A percentile compares a stretch with the other conserved stretches of the same genome.
Evolutionary conservation across 1,140 invertebrate species (phyloP).

Genomic region (Eumeta japonica): DNA sequence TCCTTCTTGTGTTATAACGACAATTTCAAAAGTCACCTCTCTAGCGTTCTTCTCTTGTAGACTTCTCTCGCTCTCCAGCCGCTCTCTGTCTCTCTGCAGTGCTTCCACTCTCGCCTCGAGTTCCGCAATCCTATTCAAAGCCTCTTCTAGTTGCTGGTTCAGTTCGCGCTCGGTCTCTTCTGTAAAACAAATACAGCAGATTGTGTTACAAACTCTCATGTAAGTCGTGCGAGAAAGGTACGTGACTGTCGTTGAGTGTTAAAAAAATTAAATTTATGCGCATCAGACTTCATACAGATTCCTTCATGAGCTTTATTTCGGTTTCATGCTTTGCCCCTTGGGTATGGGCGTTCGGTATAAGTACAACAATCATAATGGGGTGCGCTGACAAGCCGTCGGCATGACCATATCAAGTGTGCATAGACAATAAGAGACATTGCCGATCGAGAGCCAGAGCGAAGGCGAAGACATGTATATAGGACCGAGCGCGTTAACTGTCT

Average conservation of each 20-base stretch:
- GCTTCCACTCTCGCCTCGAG: conserved; percentile 35
- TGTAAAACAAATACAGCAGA: conserved; percentile 11
- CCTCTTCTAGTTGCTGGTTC: conserved; percentile 35
- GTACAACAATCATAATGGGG: too few relatives aligned
- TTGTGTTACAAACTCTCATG: neutral
- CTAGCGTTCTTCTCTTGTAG: conserved; percentile 39
- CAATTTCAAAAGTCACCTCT: conserved; percentile 24
- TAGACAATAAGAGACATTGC: too few relatives aligned
- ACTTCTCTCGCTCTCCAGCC: conserved; percentile 36
- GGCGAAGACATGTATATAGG: too few relatives aligned
- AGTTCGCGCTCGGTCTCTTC: conserved; percentile 37
- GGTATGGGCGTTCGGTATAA: too few relatives aligned
- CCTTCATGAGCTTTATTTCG: too few relatives aligned
- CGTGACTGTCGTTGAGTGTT: neutral
- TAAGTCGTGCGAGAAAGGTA: neutral
- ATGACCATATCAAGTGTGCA: too few relatives aligned
- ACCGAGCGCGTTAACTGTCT: too few relatives aligned
- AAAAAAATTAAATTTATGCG: neutral
- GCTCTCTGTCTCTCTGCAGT: conserved; percentile 33
- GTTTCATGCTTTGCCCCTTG: too few relatives aligned
- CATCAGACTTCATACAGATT: too few relatives aligned
- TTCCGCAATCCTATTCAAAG: conserved; percentile 24
- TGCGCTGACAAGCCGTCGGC: too few relatives aligned
- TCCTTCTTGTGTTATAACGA: too few relatives aligned
- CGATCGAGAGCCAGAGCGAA: too few relatives aligned